These are phyloP conservation scores for Dascillus cervinus DNA, from an alignment of 2,888 invertebrate species.

Conservation along the genomic window DNA sequence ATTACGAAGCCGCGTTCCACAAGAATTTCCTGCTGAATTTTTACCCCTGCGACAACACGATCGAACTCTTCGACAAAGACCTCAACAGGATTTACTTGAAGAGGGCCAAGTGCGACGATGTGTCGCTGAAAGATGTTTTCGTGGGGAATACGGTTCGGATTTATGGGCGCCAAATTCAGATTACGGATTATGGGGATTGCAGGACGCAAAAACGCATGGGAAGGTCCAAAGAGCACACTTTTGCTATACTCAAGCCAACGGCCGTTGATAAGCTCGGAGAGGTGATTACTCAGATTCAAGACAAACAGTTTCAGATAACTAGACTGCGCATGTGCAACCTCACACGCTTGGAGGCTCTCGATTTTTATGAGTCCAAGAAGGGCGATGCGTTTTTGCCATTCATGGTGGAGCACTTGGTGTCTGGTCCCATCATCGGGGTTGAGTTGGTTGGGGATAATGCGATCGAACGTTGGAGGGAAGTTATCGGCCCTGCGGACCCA, in stretches of 20 bases:
- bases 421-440: slow-evolving; percentile 61
- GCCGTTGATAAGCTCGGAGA: slow-evolving; percentile 62
- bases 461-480: slow-evolving; percentile 49
- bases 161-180: slow-evolving; percentile 65
- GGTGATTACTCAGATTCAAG: slow-evolving; percentile 60
- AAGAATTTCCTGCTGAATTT: slow-evolving; percentile 71
- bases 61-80: slow-evolving; percentile 57
- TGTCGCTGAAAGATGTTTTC: slow-evolving; percentile 60
- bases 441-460: slow-evolving; percentile 69
- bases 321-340: slow-evolving; percentile 67
- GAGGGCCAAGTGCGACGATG: slow-evolving; percentile 58
- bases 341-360: slow-evolving; percentile 54
- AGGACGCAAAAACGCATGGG: slow-evolving; percentile 57
- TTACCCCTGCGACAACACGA: slow-evolving; percentile 66
- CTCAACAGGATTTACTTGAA: slow-evolving; percentile 44
- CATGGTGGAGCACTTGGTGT: slow-evolving; percentile 56
- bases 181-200: slow-evolving; percentile 65
- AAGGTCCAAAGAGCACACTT: slow-evolving; percentile 60
- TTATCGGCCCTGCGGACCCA: slow-evolving; percentile 58
- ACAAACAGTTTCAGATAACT: slow-evolving; percentile 52
- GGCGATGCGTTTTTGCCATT: slow-evolving; percentile 57
- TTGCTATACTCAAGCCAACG: slow-evolving; percentile 71
- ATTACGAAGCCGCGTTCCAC: slow-evolving; percentile 64
- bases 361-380: slow-evolving; percentile 53
- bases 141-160: slow-evolving; percentile 66